phyloP scores from a whole-genome alignment of 2,113 vertebrate genomes.

The Maccullochella peelii region DNA sequence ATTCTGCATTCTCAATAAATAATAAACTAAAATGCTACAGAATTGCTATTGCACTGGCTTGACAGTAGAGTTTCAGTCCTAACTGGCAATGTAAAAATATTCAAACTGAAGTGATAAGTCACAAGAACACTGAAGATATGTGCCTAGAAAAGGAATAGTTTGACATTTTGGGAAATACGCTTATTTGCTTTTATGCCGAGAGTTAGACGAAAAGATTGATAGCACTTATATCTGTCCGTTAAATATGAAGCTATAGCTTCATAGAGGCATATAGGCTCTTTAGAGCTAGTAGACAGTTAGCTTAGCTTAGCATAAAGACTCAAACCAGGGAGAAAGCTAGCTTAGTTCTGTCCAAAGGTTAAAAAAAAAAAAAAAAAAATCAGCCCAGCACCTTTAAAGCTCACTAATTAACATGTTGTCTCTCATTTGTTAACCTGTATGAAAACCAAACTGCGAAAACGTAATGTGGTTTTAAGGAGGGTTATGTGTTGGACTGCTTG shows the following conservation, averaged over 20 bases:
- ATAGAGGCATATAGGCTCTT: too few relatives aligned
- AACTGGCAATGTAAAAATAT: neutral
- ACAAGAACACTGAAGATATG: neutral
- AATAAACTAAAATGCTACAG: constrained; percentile 11
- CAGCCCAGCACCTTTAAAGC: neutral
- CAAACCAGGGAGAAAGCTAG: neutral
- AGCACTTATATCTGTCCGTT: too few relatives aligned
- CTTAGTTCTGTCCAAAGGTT: neutral
- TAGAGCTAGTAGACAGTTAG: too few relatives aligned
- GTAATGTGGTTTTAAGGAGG: neutral
- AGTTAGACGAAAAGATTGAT: neutral
- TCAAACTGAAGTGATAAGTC: neutral
- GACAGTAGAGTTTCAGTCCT: neutral
- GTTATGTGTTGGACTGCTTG: neutral
- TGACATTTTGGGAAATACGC: neutral
- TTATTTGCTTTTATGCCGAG: neutral
- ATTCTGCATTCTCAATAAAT: constrained; percentile 2
- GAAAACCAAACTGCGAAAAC: neutral
- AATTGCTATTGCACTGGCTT: neutral
- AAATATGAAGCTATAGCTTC: too few relatives aligned
- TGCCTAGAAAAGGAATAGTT: neutral
- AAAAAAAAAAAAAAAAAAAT: too few relatives aligned
- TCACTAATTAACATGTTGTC: neutral
- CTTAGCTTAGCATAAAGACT: neutral
- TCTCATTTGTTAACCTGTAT: neutral